Evolutionary conservation across 2,888 invertebrate species (phyloP), one percentile per base, ranked within the genome.

Genomic region (Strigamia transsilvanica): DNA sequence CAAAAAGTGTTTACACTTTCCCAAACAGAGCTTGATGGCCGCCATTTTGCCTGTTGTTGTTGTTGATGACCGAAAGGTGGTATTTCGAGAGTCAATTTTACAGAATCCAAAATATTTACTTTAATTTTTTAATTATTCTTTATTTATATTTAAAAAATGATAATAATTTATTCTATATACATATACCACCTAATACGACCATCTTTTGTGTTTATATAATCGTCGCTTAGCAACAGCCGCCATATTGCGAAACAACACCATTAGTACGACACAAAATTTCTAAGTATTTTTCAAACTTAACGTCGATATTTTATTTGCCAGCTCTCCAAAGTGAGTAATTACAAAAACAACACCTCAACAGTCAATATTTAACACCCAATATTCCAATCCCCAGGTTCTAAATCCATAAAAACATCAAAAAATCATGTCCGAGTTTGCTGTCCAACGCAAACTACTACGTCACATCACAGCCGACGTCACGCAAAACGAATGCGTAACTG

Each of bases 401-500:
- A 46, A 6, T 13, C 46, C 4, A 7, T 2, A 46, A 46, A 46
- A 7, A 3, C 10, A n/a, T n/a, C n/a, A n/a, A n/a, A 51, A 51
- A 51, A 51, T 51, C 18, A 51, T 51, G 51, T 5, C 51, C 2
- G 79, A 79, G 18, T 79, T 79, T 10, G 41, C 38, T 4, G n/a
- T 7, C 2, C 34, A 41, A 79, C 38, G 41, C 10, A 34, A 42
- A 79, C 41, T 79, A 13, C 34, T 38, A 1, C 34, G 79, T 15
- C 15, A n/a, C n/a, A 79, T 79, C 12, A 79, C 79, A 13, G 23
- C 23, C 38, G 38, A 79, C n/a, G 41, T 79, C 7, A 41, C 79
- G 3, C 18, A 41, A 23, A 42, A 41, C 38, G 79, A 79, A 18
- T 9, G 79, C 13, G 41, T 41, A 12, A 18, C 34, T 2, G 79